Conservation (phyloP, 2,888 invertebrate genomes). For the Eilema caniola region DNA sequence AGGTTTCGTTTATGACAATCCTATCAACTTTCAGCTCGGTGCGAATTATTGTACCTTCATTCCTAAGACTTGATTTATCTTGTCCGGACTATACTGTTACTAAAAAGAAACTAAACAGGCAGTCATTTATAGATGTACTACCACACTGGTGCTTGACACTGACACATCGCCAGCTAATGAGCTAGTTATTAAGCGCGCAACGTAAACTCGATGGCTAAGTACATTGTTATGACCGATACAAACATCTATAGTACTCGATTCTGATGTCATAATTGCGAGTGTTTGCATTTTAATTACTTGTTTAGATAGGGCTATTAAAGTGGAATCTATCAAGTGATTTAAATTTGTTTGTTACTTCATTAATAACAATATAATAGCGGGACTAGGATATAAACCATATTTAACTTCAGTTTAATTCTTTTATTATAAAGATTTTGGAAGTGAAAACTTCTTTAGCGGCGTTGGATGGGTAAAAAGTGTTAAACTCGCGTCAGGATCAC, state of each 20-base stretch:
- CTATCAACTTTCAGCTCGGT: too few species aligned
- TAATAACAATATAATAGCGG: not conserved
- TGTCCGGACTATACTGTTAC: too few species aligned
- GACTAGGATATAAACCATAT: not conserved
- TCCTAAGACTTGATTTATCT: too few species aligned
- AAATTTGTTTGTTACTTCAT: constrained; percentile 28
- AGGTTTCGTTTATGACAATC: too few species aligned
- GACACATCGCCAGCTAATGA: constrained; percentile 62
- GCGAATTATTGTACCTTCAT: too few species aligned
- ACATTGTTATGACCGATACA: constrained; percentile 64
- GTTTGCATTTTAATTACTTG: constrained; percentile 63
- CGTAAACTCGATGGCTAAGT: constrained; percentile 66
- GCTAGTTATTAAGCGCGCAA: constrained; percentile 68
- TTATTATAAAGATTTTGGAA: too few species aligned
- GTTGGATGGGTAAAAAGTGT: too few species aligned
- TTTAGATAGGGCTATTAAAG: constrained; percentile 37
- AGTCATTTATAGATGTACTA: constrained; percentile 21
- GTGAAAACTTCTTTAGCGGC: too few species aligned
- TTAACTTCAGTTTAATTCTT: too few species aligned
- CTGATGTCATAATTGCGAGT: constrained; percentile 69
- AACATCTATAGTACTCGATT: constrained; percentile 52
- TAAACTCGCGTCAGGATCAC: too few species aligned
- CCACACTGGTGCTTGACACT: constrained; percentile 36
- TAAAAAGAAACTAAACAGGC: not conserved
- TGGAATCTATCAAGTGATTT: constrained; percentile 10